A percentile compares a stretch with the other conserved stretches of the same genome.
phyloP scores from a whole-genome alignment of 2,888 invertebrate species.

The Heliconius ismenius region DNA sequence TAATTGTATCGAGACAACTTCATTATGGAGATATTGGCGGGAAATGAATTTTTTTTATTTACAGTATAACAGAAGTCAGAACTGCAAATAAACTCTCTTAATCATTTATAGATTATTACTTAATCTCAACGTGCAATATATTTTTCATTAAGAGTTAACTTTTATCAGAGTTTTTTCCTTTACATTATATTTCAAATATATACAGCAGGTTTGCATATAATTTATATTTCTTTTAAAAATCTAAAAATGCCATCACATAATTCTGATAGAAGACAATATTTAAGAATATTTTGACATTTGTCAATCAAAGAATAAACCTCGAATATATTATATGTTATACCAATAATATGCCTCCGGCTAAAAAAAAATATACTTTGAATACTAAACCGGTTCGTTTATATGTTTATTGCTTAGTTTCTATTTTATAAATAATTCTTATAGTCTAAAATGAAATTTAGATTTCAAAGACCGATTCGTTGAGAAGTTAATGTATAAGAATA shows the following conservation, averaged over 20 bases:
- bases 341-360: neutral
- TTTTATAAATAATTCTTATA: neutral
- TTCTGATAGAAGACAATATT: neutral
- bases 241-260: neutral
- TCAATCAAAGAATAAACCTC: neutral
- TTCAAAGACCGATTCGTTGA: neutral
- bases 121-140: neutral
- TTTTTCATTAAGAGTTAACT: neutral
- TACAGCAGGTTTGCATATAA: neutral
- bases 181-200: neutral
- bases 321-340: neutral
- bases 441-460: neutral
- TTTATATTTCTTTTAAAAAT: neutral
- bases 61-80: neutral
- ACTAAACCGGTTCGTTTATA: constrained; percentile 1
- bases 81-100: neutral
- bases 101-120: no score
- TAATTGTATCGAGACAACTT: neutral
- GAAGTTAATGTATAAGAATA: neutral
- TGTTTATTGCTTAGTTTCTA: neutral
- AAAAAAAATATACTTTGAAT: constrained; percentile 1
- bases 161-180: neutral
- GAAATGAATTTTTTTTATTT: neutral
- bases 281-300: constrained; percentile 3
- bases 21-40: constrained; percentile 1